These are phyloP conservation scores for Apocrypta bakeri DNA, from an alignment of 1,140 invertebrate species.

Conservation along the genomic window DNA sequence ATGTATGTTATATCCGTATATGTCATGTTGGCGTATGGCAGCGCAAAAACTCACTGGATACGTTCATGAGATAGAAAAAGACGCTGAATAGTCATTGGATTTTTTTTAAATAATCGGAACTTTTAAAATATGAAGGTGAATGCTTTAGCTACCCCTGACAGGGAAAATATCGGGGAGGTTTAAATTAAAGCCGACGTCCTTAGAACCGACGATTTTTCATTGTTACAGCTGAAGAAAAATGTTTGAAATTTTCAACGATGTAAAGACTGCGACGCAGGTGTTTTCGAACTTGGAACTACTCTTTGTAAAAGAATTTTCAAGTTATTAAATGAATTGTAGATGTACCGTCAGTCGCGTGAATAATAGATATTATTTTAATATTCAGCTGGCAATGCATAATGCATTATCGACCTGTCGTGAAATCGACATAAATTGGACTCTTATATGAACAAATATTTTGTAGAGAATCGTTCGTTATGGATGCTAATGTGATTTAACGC, in stretches of 20 bases:
- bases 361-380: no score
- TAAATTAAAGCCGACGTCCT: slow-evolving; percentile 20
- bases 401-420: no score
- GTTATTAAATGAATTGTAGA: neutral
- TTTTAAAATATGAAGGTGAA: slow-evolving; percentile 36
- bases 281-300: neutral
- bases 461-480: neutral
- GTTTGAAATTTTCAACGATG: neutral
- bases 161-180: neutral
- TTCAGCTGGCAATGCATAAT: no score
- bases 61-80: neutral
- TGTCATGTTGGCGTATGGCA: no score
- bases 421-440: no score
- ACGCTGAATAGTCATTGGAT: neutral
- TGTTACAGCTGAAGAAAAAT: neutral
- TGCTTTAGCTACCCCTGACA: neutral
- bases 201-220: neutral
- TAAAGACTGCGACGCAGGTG: neutral
- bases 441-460: neutral
- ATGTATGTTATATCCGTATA: no score
- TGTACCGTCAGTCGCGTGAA: no score
- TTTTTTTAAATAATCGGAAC: slow-evolving; percentile 42
- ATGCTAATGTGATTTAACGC: neutral
- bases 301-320: neutral
- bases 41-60: neutral